These are phyloP conservation scores for Proteles cristata DNA, from an alignment of 2,113 vertebrate species.

Conservation along the genomic window DNA sequence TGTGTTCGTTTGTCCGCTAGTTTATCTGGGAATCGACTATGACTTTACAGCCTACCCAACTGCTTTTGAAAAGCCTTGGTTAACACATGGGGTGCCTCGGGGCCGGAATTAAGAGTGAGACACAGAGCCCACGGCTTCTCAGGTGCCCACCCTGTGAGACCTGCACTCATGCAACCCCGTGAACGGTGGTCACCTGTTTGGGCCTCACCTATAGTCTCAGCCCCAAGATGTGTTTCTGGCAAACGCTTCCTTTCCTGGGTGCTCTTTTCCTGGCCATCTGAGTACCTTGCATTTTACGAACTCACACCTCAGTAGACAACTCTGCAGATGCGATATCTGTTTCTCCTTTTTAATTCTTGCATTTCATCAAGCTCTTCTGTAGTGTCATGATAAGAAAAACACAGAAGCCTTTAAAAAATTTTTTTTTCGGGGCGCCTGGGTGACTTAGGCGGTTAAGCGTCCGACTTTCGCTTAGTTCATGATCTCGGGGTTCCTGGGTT, in stretches of 20 bases:
- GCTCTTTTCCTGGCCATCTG: not conserved
- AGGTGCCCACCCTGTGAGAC: not conserved
- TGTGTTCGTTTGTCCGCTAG: not conserved
- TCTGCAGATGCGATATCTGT: accelerated
- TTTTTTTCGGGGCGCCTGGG: not conserved
- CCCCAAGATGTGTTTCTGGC: not conserved
- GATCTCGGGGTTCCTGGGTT: too few species aligned
- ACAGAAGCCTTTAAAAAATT: not conserved
- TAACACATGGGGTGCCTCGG: not conserved
- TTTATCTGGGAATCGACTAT: not conserved
- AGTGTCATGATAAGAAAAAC: slow-evolving; percentile 52
- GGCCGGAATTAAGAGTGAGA: not conserved
- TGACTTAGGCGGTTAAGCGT: too few species aligned
- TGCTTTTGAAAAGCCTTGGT: not conserved
- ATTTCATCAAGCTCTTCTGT: not conserved
- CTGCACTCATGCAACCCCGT: accelerated
- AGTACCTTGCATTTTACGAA: not conserved
- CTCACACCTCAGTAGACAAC: not conserved
- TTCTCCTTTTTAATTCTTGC: slow-evolving; percentile 25
- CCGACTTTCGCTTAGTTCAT: too few species aligned
- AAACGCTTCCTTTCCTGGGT: not conserved
- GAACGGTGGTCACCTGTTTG: accelerated
- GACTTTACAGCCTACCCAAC: not conserved
- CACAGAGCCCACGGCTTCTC: not conserved
- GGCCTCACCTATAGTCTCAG: not conserved